phyloP scores from a whole-genome alignment of 2,888 invertebrate species.

The Ceratothoa steindachneri region DNA sequence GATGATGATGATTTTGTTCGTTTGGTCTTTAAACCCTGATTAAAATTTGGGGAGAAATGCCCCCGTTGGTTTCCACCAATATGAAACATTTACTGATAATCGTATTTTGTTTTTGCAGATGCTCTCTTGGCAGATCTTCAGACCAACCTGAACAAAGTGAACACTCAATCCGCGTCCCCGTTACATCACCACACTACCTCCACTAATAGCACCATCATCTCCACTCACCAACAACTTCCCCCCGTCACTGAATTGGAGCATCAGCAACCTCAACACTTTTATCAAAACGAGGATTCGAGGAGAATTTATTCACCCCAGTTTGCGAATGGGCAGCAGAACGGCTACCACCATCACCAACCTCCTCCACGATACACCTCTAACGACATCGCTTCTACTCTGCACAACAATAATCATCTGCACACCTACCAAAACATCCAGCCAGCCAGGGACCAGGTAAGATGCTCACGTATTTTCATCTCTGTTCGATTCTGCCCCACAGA shows the following conservation, averaged over 20 bases:
- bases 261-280: background rate
- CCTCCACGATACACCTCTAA: background rate
- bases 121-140: conserved; percentile 47
- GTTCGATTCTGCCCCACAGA: too few relatives aligned
- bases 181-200: background rate
- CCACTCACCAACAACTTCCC: background rate
- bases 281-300: background rate
- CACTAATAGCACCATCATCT: background rate
- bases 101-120: conserved; percentile 42
- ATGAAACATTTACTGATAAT: too few relatives aligned
- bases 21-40: too few relatives aligned
- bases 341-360: background rate
- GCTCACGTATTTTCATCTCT: too few relatives aligned
- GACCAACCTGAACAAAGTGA: conserved; percentile 15
- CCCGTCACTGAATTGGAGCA: background rate
- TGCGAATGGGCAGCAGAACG: background rate
- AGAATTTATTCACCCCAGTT: background rate
- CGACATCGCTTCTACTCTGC: too few relatives aligned
- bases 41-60: too few relatives aligned
- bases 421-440: background rate
- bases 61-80: too few relatives aligned
- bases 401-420: too few relatives aligned
- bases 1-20: too few relatives aligned
- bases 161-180: background rate
- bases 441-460: background rate